Conservation (phyloP, 2,113 vertebrate genomes). For the Zapornia atra region DNA sequence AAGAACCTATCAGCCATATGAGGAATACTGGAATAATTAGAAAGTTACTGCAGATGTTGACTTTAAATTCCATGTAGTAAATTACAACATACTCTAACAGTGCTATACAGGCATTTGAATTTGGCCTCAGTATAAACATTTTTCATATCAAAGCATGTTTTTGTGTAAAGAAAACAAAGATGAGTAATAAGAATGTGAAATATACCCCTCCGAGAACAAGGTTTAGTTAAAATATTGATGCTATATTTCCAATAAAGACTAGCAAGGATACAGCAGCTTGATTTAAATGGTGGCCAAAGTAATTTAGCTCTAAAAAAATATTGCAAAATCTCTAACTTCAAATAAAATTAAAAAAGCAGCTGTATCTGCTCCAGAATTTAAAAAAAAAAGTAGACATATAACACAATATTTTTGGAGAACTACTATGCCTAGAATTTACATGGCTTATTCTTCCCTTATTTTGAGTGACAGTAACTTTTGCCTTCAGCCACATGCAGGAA, state of each 20-base stretch:
- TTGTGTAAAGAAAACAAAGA: background rate
- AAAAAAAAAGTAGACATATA: background rate
- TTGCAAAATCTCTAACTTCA: background rate
- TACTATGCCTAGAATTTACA: background rate
- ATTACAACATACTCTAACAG: background rate
- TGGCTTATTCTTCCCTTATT: background rate
- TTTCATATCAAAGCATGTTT: constrained; percentile 14
- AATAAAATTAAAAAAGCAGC: too few relatives aligned
- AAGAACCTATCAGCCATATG: background rate
- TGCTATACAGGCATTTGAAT: background rate
- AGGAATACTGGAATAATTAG: background rate
- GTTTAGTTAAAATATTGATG: background rate
- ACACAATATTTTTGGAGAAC: background rate
- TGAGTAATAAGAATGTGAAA: background rate
- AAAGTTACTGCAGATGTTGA: background rate
- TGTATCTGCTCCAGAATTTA: background rate
- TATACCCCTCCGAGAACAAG: background rate
- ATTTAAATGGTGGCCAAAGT: background rate
- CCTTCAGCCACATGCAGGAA: background rate
- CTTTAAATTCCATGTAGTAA: background rate
- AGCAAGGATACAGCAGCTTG: background rate
- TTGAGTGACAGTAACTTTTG: background rate
- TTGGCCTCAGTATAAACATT: background rate
- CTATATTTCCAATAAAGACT: background rate
- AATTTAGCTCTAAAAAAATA: background rate